A percentile compares a stretch with the other conserved stretches of the same genome.
These are phyloP conservation scores for Nudaria mundana DNA, from an alignment of 2,888 invertebrate species.

Conservation along the genomic window DNA sequence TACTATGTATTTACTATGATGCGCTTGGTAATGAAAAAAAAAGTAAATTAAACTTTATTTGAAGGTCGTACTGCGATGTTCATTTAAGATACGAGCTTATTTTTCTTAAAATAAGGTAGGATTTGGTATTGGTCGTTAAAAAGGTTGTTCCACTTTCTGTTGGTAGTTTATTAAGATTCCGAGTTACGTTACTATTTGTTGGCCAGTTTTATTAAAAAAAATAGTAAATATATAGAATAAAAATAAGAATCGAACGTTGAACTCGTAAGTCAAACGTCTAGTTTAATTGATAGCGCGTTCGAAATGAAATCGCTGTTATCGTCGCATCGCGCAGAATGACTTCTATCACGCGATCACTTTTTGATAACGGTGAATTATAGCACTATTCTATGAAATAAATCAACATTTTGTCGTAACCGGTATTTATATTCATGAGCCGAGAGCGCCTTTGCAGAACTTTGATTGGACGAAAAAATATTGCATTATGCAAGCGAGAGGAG, in stretches of 20 bases:
- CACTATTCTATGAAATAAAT: conserved; percentile 30
- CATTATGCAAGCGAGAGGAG: no score
- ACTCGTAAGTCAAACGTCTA: conserved; percentile 32
- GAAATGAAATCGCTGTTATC: conserved; percentile 38
- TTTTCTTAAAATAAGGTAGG: conserved; percentile 3
- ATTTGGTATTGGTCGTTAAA: conserved; percentile 5
- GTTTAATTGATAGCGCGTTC: conserved; percentile 40
- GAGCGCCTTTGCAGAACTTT: background rate
- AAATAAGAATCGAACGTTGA: conserved; percentile 20
- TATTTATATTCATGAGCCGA: conserved; percentile 15
- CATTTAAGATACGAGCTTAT: conserved; percentile 23
- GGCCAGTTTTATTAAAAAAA: conserved; percentile 15
- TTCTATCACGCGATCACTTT: conserved; percentile 42
- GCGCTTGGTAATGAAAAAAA: conserved; percentile 67
- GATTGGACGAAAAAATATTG: no score
- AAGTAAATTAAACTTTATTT: conserved; percentile 51
- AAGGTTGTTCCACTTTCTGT: conserved; percentile 42
- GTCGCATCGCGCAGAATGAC: conserved; percentile 33
- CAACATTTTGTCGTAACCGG: conserved; percentile 12
- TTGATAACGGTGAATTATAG: conserved; percentile 37
- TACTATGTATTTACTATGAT: conserved; percentile 74
- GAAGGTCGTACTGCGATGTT: conserved; percentile 31
- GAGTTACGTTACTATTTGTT: conserved; percentile 22
- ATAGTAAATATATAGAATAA: conserved; percentile 15
- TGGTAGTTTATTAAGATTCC: conserved; percentile 19